Evolutionary conservation across 2,888 invertebrate genomes (phyloP), one percentile per base, ranked within the genome.

Genomic region (Tetranychus piercei): DNA sequence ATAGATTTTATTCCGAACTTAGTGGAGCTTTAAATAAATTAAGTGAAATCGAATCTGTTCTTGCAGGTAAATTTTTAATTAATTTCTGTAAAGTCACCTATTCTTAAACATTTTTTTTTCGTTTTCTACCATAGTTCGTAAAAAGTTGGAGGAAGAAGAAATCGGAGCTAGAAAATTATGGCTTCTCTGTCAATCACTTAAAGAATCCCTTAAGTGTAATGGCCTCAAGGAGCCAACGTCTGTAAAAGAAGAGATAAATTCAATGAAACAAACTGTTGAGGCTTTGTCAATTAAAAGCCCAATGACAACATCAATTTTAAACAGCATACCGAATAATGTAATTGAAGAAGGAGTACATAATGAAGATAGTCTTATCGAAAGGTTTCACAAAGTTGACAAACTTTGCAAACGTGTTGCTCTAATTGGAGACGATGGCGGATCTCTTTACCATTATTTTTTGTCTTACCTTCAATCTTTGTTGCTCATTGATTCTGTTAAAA

Each of bases 401-500:
- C 87, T 91, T 11, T 93, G 94, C 5, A 86, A 88, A 76, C 88
- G 89, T 78, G 87, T 96, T 74, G 94, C 95, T 0, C 82, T 94
- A 78, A 87, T 97, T 1, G 93, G 93, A 0, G 91, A 82, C 66
- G 87, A 88, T 20, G 94, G 94, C n/a, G 93, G 90, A n/a, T 85
- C 88, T 0, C 83, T 95, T 73, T 89, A 90, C 67, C 77, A 71
- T 78, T 92, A 92, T 83, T 84, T 94, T 79, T 83, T 94, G 18
- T 94, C 94, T 2, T 94, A 90, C 85, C 81, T 96, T 67, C 94
- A 95, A 82, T 92, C 92, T n/a, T 83, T 90, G 78, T 84, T 97
- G 75, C 85, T 84, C 45, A 79, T 84, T 75, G 82, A 82, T 73
- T 77, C 81, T 74, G 81, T 81, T 7, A 78, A 79, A 74, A 77